These are phyloP conservation scores for Seira ritae DNA, from an alignment of 2,888 invertebrate species.

Conservation along the genomic window DNA sequence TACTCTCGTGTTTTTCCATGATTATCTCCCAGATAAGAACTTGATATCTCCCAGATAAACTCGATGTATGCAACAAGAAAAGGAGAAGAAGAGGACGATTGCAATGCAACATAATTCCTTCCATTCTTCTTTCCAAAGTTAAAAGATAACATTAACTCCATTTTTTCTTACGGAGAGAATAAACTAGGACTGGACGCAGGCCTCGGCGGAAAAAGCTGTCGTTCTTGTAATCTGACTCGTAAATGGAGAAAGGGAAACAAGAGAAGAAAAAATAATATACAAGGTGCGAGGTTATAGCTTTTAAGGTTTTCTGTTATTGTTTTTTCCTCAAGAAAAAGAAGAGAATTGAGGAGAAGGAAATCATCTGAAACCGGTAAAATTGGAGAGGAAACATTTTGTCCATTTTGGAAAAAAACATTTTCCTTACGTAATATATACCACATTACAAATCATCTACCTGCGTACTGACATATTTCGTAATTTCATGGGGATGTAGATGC, in stretches of 20 bases:
- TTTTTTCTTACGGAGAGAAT: too few relatives aligned
- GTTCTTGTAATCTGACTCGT: conserved; percentile 47
- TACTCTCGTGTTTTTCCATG: conserved; percentile 12
- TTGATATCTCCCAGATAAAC: not conserved
- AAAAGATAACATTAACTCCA: too few relatives aligned
- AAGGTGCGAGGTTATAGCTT: not conserved
- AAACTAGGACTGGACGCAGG: not conserved
- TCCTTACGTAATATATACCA: too few relatives aligned
- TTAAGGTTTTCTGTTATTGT: not conserved
- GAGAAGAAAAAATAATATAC: conserved; percentile 17
- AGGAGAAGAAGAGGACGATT: too few relatives aligned
- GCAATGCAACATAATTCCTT: too few relatives aligned
- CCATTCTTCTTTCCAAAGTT: too few relatives aligned
- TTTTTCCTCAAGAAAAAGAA: too few relatives aligned
- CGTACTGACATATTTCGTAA: too few relatives aligned
- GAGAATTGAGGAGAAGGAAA: not conserved
- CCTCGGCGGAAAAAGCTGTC: not conserved
- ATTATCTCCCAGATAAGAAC: conserved; percentile 22
- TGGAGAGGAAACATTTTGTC: conserved; percentile 36
- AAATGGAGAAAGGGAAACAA: conserved; percentile 24
- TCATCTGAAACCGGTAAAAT: not conserved
- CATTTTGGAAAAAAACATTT: not conserved
- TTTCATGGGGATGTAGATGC: too few relatives aligned
- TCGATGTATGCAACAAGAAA: not conserved
- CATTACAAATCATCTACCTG: not conserved